Base-by-base conservation (phyloP, 1,140 invertebrate genomes). In the Camponotus floridanus region DNA sequence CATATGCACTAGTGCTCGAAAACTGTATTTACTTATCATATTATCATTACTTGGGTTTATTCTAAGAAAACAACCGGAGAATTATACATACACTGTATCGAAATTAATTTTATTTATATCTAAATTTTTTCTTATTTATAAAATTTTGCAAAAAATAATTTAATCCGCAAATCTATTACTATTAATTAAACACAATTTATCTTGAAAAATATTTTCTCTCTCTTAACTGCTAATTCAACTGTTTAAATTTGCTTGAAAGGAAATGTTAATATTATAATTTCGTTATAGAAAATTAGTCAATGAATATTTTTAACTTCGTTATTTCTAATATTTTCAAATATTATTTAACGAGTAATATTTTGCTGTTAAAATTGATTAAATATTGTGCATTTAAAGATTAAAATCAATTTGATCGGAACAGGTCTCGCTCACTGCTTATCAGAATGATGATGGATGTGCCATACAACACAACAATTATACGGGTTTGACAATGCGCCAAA, bases 401-500 rank as follows among this genome's bases (percentile, higher is more conserved):
- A 81, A 2, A 81, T 81, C 6, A 62, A 18, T 48, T 61, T 73
- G 4, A 45, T 78, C 13, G 13, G 2, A 31, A 55, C 26, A 78
- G 74, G 33, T 42, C 4, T 55, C 45, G 15, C 33, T 15, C 26
- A 15, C 45, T 39, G 81, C 48, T 65, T 42, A 26, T 64, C 3
- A 18, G 15, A 51, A 67, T 45, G 15, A 67, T 45, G 15, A 31
- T n/a, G 51, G 18, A 70, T 59, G 21, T 55, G 76, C 13, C 26
- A 57, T 13, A 18, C 15, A 4, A 42, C 15, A 7, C 11, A 83
- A 26, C 9, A 15, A 36, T 78, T 65, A 55, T 65, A 15, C 26
- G 33, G 78, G 45, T n/a, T 76, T 78, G 81, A 85, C 39, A 11
- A 9, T 85, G 62, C 45, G 81, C 71, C 71, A 83, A 83, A 68